Evolutionary conservation across 1,140 invertebrate genomes (phyloP), one percentile per base, ranked within the genome.

Genomic region (Yoshiicerus persimilis): DNA sequence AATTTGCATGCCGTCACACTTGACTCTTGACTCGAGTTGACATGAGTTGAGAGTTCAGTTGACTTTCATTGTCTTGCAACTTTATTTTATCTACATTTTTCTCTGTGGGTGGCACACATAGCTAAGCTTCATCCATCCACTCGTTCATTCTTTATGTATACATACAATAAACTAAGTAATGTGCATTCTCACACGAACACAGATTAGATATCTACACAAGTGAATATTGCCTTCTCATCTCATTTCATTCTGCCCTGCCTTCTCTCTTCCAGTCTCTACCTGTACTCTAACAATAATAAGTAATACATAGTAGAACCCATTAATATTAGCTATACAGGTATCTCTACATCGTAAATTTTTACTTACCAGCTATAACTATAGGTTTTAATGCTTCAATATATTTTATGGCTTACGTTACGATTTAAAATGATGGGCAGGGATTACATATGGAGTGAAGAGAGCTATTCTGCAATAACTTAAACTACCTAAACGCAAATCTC

Each of bases 81-180:
- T 80, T 80, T 80, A 80, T 80, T 80, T 80, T 80, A 80, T 80
- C 75, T 80, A 20, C 75, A 80, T 80, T 80, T 80, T 80, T 80
- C 75, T 80, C 75, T 36, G 34, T 80, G 75, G 75, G 75, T 80
- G 75, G 75, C 75, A 36, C 75, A 38, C 75, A 80, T 80, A 80
- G 9, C 30, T 38, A 6, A 56, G 47, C 8, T n/a, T 20, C 32
- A 80, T 80, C 32, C 38, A 38, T 34, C n/a, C 32, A 80, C 75
- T 80, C 11, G 11, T 16, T 16, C 32, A 80, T 80, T 80, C 30
- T 77, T 34, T 80, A 80, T 36, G 75, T 70, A 70, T 70, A 27
- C 62, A 64, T 23, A 25, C 20, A 25, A 20, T 25, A 32, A 16
- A 70, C 23, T 70, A 30, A 70, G 13, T 30, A 30, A 70, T 30